Base-by-base conservation (phyloP, 2,113 vertebrate genomes). In the Hippocampus guttulatus region DNA sequence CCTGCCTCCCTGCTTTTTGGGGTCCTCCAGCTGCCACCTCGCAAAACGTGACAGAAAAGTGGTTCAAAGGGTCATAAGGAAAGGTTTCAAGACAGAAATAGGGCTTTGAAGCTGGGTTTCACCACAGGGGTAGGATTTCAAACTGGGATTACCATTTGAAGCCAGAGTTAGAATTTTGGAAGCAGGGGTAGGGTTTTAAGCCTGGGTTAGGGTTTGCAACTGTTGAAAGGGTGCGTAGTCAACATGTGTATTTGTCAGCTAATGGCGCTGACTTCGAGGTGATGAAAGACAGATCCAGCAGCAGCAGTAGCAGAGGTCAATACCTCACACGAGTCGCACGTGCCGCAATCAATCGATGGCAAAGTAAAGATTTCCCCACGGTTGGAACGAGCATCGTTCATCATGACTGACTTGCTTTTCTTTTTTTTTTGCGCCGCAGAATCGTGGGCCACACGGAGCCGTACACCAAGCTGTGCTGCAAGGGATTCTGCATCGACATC, bases 401-500 rank as follows among this genome's bases (percentile, higher is more conserved):
- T 65, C 63, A 23, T 9, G 23, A 25, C 11, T 25, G 41, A 45
- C 10, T 45, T 14, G 10, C 1, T 15, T 43, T 43, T 41, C 1
- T 47, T 45, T 11, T 45, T 45, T 45, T 70, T 38, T 47, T 72
- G 1, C 25, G 30, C 75, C 70, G 10, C 68, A 93, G 92, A 7
- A 92, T 92, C 1, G 84, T 93, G 30, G 92, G 92, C 65, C 89
- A 92, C 82, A 91, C 91, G 0, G 94, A 96, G 75, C 95, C 97
- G 4, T 99, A 98, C 89, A 95, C 94, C 40, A 99, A 99, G 77
- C 91, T 99, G 54, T 99, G 97, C 89, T 99, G 97, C 80, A 98
- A 99, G 84, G 97, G 97, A 16, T 98, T 98, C 91, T 99, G 96
- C 90, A 99, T 99, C 0, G 97, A 98, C 90, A 99, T 98, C 87